These are phyloP conservation scores for Caenorhabditis afra DNA, from an alignment of 2,888 invertebrate species.

Conservation along the genomic window DNA sequence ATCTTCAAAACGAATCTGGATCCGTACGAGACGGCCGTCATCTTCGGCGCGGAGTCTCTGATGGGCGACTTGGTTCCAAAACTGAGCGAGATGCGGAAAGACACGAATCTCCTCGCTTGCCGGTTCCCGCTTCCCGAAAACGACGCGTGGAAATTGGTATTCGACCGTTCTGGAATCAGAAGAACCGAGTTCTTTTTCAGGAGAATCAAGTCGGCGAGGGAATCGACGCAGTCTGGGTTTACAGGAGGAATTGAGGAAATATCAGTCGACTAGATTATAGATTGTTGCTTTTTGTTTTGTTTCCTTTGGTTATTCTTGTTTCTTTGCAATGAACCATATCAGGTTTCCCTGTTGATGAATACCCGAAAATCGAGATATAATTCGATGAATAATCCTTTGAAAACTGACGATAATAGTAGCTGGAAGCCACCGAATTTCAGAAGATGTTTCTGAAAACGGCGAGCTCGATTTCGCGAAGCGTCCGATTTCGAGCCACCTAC, in stretches of 20 bases:
- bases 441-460: slow-evolving; percentile 37
- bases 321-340: slow-evolving; percentile 10
- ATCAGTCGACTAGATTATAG: neutral
- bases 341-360: neutral
- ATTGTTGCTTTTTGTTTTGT: slow-evolving; percentile 4
- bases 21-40: slow-evolving; percentile 72
- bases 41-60: slow-evolving; percentile 78
- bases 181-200: slow-evolving; percentile 26
- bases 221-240: slow-evolving; percentile 79
- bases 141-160: slow-evolving; percentile 60
- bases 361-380: slow-evolving; percentile 22
- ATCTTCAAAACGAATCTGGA: slow-evolving; percentile 76
- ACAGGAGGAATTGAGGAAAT: slow-evolving; percentile 52
- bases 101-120: slow-evolving; percentile 74
- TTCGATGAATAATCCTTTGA: slow-evolving; percentile 35
- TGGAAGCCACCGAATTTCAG: too few relatives aligned
- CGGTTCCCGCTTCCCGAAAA: slow-evolving; percentile 77
- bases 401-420: neutral
- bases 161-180: neutral
- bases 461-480: slow-evolving; percentile 7
- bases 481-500: slow-evolving; percentile 64
- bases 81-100: slow-evolving; percentile 72
- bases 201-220: slow-evolving; percentile 75
- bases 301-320: slow-evolving; percentile 28
- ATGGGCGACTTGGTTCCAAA: slow-evolving; percentile 76